These are phyloP conservation scores for Tridacna gigas DNA, from an alignment of 2,888 invertebrate species.

Conservation along the genomic window DNA sequence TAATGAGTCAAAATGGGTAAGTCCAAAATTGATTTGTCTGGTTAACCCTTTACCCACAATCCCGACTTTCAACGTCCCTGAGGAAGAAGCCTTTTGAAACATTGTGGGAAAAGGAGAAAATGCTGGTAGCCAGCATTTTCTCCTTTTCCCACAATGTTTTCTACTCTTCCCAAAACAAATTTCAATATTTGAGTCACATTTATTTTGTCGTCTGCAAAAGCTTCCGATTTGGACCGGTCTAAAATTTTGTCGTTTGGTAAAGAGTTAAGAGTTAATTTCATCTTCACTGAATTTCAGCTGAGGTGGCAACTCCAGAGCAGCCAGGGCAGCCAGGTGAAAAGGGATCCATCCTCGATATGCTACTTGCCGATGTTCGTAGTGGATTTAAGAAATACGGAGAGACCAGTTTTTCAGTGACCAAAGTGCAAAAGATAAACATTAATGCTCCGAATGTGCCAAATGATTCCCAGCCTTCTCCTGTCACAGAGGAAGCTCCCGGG, in stretches of 20 bases:
- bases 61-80: too few species aligned
- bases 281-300: constrained; percentile 30
- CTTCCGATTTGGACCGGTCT: too few species aligned
- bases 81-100: too few species aligned
- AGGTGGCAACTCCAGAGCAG: constrained; percentile 26
- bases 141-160: background rate
- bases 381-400: constrained; percentile 79
- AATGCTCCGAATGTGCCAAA: constrained; percentile 58
- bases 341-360: constrained; percentile 81
- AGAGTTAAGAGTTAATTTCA: too few species aligned
- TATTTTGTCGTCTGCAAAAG: too few species aligned
- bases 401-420: constrained; percentile 79
- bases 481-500: constrained; percentile 41
- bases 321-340: constrained; percentile 68
- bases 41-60: too few species aligned
- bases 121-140: background rate
- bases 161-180: too few species aligned
- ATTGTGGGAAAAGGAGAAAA: too few species aligned
- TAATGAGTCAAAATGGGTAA: too few species aligned
- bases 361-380: constrained; percentile 81
- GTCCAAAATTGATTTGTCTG: too few species aligned
- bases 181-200: too few species aligned
- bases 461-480: constrained; percentile 35
- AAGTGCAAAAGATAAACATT: constrained; percentile 77
- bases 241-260: too few species aligned